These are phyloP conservation scores for Pseudochirops corinnae DNA, from an alignment of 2,797 vertebrate genomes.

Conservation along the genomic window DNA sequence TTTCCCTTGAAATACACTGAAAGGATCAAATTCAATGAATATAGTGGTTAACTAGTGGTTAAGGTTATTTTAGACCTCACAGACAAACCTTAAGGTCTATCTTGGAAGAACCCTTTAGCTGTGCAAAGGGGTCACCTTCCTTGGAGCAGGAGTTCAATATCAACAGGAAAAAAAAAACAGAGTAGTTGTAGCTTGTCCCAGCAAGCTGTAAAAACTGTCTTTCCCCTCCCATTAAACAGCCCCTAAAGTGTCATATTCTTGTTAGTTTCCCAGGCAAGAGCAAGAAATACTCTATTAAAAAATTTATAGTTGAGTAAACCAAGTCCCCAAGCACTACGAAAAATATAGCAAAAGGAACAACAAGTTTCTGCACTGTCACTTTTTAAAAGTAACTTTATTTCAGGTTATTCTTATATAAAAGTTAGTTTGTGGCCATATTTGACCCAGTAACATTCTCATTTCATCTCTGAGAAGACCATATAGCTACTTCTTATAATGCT, in stretches of 20 bases:
- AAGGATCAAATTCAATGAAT: slow-evolving; percentile 25
- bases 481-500: not conserved
- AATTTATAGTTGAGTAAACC: slow-evolving; percentile 66
- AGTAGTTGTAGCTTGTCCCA: slow-evolving; percentile 42
- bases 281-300: slow-evolving; percentile 71
- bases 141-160: slow-evolving; percentile 16
- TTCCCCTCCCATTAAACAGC: slow-evolving; percentile 67
- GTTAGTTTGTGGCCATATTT: slow-evolving; percentile 44
- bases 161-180: slow-evolving; percentile 11
- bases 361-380: slow-evolving; percentile 62
- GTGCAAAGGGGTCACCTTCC: not conserved
- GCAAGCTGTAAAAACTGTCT: slow-evolving; percentile 70
- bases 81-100: slow-evolving; percentile 41
- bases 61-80: not conserved
- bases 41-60: slow-evolving; percentile 11
- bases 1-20: not conserved
- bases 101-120: slow-evolving; percentile 37
- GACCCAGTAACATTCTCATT: slow-evolving; percentile 41
- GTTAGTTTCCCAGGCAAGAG: slow-evolving; percentile 69
- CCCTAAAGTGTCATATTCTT: slow-evolving; percentile 68
- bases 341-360: slow-evolving; percentile 60
- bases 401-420: slow-evolving; percentile 49
- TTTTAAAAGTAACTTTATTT: slow-evolving; percentile 55
- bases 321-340: slow-evolving; percentile 68
- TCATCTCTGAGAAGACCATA: not conserved